A percentile compares a stretch with the other conserved stretches of the same genome.
phyloP scores from a whole-genome alignment of 2,113 vertebrate species.

The Cnemophilus loriae region DNA sequence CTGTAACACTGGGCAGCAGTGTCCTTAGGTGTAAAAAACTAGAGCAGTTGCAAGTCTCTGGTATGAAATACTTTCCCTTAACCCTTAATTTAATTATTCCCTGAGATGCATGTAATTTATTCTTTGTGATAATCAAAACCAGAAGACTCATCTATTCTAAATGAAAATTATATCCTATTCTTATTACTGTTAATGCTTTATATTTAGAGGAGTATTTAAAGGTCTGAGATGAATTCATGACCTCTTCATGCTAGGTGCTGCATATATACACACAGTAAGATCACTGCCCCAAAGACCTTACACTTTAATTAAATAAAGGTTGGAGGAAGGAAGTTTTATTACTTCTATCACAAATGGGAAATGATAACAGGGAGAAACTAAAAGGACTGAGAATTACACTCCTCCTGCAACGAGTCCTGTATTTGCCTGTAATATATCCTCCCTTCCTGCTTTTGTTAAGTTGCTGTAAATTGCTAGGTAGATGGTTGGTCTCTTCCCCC shows the following conservation, averaged over 20 bases:
- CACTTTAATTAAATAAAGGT: constrained; percentile 52
- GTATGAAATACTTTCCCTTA: not conserved
- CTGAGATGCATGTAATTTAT: not conserved
- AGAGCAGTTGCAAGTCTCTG: not conserved
- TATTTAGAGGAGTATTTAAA: constrained; percentile 9
- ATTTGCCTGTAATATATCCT: constrained; percentile 51
- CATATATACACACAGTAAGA: not conserved
- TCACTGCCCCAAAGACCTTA: constrained; percentile 36
- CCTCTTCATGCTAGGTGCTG: not conserved
- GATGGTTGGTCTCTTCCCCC: constrained; percentile 12
- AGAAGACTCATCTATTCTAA: not conserved
- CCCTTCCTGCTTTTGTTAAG: constrained; percentile 59
- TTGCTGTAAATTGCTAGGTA: constrained; percentile 42
- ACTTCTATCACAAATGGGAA: constrained; percentile 54
- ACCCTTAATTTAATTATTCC: constrained; percentile 19
- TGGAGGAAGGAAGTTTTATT: constrained; percentile 61
- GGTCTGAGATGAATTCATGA: constrained; percentile 10
- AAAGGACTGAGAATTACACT: constrained; percentile 42
- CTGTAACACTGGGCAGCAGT: not conserved
- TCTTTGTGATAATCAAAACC: not conserved
- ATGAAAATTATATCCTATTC: constrained; percentile 26
- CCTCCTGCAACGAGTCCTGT: constrained; percentile 13
- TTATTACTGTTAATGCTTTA: constrained; percentile 12
- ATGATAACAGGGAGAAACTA: constrained; percentile 54
- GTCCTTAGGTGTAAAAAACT: not conserved